Evolutionary conservation across 35 echinoderm and acorn worm species (phyloP), one percentile per base, ranked within the genome.

Genomic region (Acanthaster planci): DNA sequence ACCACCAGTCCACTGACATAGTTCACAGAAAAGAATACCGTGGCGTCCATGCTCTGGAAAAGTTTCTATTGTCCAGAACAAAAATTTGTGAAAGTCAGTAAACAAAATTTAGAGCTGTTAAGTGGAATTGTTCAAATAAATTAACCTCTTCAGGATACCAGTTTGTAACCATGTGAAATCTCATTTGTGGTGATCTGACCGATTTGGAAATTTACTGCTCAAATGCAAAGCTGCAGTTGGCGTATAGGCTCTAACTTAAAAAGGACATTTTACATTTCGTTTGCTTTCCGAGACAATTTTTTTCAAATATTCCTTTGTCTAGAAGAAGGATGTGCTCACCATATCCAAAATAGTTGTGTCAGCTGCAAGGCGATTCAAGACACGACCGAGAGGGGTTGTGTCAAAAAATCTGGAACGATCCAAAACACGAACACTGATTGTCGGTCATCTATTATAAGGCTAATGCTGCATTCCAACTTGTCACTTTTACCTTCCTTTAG

Each of bases 341-440:
- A 85, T 54, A 79, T 97, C 94, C 64, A 92, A 86, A 40, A 92
- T 68, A 54, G 92, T 90, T 16, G 82, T 92, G 47, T 95, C 93
- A 84, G 84, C 80, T 32, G 94, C 87, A 53, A 97, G 92, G 16
- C 94, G 80, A 67, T 92, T 97, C 60, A 97, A 78, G 39, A 97
- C 81, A 32, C 94, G 81, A 5, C 94, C 94, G 16, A 97, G 54
- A 19, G 94, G 94, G 37, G 94, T 97, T 21, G 90, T 97, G 53
- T 97, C 94, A 67, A 97, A 97, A 60, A 97, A 97, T 27, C 94
- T 97, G 82, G 29, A 29, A 32, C 39, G 0, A 59, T 47, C 4
- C 4, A 47, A 47, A 47, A 47, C 12, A 47, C 4, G 4, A 6
- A 47, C 4, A 47, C 12, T 4, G 4, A 47, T 47, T 6, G 42